These are phyloP conservation scores for Galbula dea DNA, from an alignment of 2,113 vertebrate species.

Conservation along the genomic window DNA sequence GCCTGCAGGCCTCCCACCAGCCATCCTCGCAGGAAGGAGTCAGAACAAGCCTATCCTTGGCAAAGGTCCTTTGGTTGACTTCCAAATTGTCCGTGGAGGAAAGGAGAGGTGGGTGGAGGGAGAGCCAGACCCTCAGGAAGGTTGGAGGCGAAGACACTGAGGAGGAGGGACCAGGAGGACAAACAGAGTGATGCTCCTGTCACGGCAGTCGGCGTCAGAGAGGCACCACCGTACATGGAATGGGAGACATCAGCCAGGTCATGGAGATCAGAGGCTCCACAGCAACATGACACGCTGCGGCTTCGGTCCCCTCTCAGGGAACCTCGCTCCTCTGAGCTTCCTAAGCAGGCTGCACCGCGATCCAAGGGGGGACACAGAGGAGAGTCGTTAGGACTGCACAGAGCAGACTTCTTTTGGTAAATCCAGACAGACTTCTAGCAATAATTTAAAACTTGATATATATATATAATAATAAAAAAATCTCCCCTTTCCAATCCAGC, in stretches of 20 bases:
- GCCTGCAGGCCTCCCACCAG: slow-evolving; percentile 9
- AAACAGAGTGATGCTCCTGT: neutral
- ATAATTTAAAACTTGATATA: slow-evolving; percentile 86
- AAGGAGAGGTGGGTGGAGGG: slow-evolving; percentile 43
- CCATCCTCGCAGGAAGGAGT: slow-evolving; percentile 13
- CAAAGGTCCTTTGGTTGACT: slow-evolving; percentile 81
- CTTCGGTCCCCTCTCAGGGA: slow-evolving; percentile 23
- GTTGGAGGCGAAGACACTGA: neutral
- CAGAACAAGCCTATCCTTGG: slow-evolving; percentile 36
- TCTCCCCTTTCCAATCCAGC: slow-evolving; percentile 65
- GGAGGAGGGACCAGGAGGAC: neutral
- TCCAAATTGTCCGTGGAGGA: slow-evolving; percentile 66
- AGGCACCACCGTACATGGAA: neutral
- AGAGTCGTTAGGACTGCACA: slow-evolving; percentile 9
- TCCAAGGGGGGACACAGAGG: slow-evolving; percentile 27
- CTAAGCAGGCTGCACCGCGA: slow-evolving; percentile 67
- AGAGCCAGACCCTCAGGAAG: slow-evolving; percentile 46
- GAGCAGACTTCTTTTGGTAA: slow-evolving; percentile 78
- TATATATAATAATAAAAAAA: slow-evolving; percentile 79
- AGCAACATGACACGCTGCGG: neutral
- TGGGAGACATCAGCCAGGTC: slow-evolving; percentile 4
- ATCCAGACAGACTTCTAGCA: slow-evolving; percentile 79
- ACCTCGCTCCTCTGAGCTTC: slow-evolving; percentile 54
- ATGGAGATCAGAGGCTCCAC: slow-evolving; percentile 29
- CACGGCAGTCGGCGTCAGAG: neutral